Percentiles rank a stretch among this genome's conserved stretches.
These are phyloP conservation scores for Orthosia gothica DNA, from an alignment of 2,888 invertebrate genomes.

Conservation along the genomic window DNA sequence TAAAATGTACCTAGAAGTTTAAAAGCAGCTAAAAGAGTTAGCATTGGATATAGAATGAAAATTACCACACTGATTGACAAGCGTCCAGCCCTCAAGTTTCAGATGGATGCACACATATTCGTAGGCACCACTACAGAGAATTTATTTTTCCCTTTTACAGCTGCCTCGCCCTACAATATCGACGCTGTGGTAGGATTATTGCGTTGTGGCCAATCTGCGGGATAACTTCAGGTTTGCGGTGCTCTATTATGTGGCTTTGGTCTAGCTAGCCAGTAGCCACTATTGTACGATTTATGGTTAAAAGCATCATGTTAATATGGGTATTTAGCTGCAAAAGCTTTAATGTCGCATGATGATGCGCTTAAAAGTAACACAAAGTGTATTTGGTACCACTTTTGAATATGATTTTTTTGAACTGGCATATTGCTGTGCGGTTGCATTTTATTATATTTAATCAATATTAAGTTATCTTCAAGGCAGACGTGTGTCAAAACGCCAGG, in stretches of 20 bases:
- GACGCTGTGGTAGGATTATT: constrained; percentile 11
- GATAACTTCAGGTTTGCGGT: constrained; percentile 40
- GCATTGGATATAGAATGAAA: not conserved
- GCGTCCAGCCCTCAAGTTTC: not conserved
- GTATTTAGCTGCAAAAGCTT: not conserved
- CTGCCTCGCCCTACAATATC: not conserved
- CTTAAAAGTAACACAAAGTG: not conserved
- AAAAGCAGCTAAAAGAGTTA: not conserved
- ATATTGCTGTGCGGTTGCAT: not conserved
- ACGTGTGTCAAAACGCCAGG: too few relatives aligned
- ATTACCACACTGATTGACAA: not conserved
- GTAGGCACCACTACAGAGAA: not conserved
- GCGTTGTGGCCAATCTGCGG: constrained; percentile 10
- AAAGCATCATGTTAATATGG: not conserved
- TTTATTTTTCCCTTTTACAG: constrained; percentile 6
- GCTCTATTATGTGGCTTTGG: constrained; percentile 13
- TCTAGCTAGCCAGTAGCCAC: not conserved
- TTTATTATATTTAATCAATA: too few relatives aligned
- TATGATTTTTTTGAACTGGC: not conserved
- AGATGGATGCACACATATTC: not conserved
- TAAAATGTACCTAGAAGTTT: not conserved
- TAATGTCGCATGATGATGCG: not conserved
- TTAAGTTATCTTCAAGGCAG: too few relatives aligned
- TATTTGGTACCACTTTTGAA: not conserved
- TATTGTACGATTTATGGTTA: constrained; percentile 7